A percentile compares a stretch with the other conserved stretches of the same genome.
Conservation (phyloP, 2,113 vertebrate genomes). For the Oryzias melastigma region DNA sequence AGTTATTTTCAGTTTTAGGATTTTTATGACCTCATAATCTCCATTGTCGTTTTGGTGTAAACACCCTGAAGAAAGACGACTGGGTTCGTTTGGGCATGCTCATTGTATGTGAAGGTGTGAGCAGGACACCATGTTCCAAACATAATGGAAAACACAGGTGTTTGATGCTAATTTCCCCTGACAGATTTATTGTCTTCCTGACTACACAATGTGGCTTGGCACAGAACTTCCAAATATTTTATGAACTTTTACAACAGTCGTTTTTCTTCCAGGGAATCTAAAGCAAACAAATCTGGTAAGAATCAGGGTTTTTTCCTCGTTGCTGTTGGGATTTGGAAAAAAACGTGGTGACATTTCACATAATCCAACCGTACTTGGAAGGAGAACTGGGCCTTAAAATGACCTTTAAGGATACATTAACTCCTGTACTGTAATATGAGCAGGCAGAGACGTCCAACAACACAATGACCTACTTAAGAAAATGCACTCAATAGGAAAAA, state of each 20-base stretch:
- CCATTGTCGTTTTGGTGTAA: background rate
- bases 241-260: background rate
- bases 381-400: no score
- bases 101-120: slow-evolving; percentile 7
- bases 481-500: no score
- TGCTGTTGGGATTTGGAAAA: no score
- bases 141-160: slow-evolving; percentile 44
- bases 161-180: background rate
- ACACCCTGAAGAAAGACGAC: slow-evolving; percentile 15
- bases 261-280: background rate
- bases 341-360: no score
- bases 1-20: background rate
- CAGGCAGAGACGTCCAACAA: no score
- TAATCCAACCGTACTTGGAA: no score
- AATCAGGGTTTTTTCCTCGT: no score
- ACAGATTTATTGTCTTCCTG: slow-evolving; percentile 26
- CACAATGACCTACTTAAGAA: no score
- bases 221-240: slow-evolving; percentile 3
- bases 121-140: slow-evolving; percentile 28
- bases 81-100: slow-evolving; percentile 5
- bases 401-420: no score
- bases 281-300: background rate
- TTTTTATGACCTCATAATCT: background rate
- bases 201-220: background rate
- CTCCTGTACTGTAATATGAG: no score